phyloP scores from a whole-genome alignment of 2,888 invertebrate species.

The Drosophila tripunctata region DNA sequence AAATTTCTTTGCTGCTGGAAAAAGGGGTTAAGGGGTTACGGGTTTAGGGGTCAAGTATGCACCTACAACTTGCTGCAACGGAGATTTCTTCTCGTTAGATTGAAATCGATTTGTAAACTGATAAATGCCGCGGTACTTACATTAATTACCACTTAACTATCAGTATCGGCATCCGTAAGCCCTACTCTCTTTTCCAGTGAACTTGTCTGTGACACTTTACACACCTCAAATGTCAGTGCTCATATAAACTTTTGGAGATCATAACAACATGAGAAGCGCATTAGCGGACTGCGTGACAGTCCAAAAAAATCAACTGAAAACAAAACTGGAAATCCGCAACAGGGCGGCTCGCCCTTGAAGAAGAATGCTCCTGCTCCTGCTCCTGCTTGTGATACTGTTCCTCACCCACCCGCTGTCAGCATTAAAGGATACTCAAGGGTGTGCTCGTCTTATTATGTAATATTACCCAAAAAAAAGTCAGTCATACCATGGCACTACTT shows the following conservation, averaged over 20 bases:
- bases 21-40: conserved; percentile 1
- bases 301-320: too few species aligned
- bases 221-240: conserved; percentile 81
- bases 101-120: conserved; percentile 73
- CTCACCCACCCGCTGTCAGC: conserved; percentile 22
- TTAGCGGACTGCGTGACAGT: conserved; percentile 71
- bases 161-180: conserved; percentile 27
- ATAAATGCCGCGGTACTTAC: conserved; percentile 74
- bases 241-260: conserved; percentile 60
- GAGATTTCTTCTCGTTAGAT: conserved; percentile 54
- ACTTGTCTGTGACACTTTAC: conserved; percentile 67
- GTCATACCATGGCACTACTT: conserved; percentile 32
- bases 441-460: conserved; percentile 64
- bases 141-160: conserved; percentile 79
- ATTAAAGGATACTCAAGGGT: conserved; percentile 70
- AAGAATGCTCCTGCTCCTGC: not conserved
- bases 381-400: not conserved
- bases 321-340: conserved; percentile 30
- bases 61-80: conserved; percentile 22
- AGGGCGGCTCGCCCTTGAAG: conserved; percentile 36
- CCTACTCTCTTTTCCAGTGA: conserved; percentile 8
- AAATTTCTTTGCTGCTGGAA: conserved; percentile 50
- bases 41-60: conserved; percentile 20
- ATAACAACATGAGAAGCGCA: conserved; percentile 81
- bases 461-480: conserved; percentile 57